Conservation (phyloP, 2,113 vertebrate genomes). For the Porphyrio hochstetteri region DNA sequence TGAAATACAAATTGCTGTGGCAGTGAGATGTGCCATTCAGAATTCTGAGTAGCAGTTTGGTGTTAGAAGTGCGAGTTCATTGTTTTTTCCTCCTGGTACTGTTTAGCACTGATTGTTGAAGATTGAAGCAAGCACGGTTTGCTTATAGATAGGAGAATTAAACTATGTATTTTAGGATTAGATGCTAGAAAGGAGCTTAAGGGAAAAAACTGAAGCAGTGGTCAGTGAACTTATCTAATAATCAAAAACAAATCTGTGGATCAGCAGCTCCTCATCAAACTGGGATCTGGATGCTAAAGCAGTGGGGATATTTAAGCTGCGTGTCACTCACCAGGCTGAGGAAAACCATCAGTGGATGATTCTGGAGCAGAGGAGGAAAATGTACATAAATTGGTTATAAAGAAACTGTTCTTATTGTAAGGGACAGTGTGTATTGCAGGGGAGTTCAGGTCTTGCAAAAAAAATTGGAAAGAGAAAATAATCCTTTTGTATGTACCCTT, state of each 20-base stretch:
- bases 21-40: background rate
- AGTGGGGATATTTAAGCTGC: background rate
- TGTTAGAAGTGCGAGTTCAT: background rate
- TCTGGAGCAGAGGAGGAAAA: background rate
- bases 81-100: background rate
- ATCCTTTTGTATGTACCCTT: background rate
- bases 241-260: background rate
- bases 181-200: slow-evolving; percentile 53
- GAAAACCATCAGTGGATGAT: background rate
- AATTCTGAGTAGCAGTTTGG: background rate
- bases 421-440: background rate
- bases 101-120: slow-evolving; percentile 12
- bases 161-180: slow-evolving; percentile 62
- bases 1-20: background rate
- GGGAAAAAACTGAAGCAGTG: slow-evolving; percentile 21
- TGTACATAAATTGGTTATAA: background rate
- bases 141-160: slow-evolving; percentile 60
- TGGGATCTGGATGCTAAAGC: background rate
- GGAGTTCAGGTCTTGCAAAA: background rate
- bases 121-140: background rate
- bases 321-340: background rate
- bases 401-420: background rate
- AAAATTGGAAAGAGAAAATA: background rate
- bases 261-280: background rate
- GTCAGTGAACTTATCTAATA: slow-evolving; percentile 20